phyloP scores from a whole-genome alignment of 2,888 invertebrate species.

The Scaptomyza caliginosa region DNA sequence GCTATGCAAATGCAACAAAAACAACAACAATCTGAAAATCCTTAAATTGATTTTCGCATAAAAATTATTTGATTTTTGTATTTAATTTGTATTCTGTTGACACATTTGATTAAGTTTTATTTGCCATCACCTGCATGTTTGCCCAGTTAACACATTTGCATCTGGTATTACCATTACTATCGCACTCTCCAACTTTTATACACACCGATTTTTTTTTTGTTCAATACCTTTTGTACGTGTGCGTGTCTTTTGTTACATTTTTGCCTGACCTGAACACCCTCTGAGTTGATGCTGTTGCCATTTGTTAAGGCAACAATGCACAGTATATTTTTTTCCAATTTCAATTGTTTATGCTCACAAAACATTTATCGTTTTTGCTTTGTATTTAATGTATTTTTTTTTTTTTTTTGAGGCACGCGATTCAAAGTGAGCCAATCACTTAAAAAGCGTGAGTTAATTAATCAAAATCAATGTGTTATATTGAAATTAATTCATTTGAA shows the following conservation, averaged over 20 bases:
- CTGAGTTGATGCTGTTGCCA: conserved; percentile 25
- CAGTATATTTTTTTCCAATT: conserved; percentile 13
- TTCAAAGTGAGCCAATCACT: conserved; percentile 4
- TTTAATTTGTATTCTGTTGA: conserved; percentile 72
- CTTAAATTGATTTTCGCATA: conserved; percentile 77
- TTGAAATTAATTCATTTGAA: background rate
- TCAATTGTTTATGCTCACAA: conserved; percentile 9
- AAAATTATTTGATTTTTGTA: conserved; percentile 71
- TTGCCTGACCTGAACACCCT: conserved; percentile 3
- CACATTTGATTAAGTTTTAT: conserved; percentile 78
- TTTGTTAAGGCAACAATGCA: conserved; percentile 45
- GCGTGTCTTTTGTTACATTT: conserved; percentile 2
- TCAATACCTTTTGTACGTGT: background rate
- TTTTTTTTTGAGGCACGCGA: background rate
- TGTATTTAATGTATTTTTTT: too few relatives aligned
- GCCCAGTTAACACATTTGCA: conserved; percentile 75
- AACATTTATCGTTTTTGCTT: too few relatives aligned
- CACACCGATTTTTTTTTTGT: background rate
- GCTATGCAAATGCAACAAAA: conserved; percentile 60
- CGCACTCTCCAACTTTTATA: background rate
- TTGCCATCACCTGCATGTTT: conserved; percentile 78
- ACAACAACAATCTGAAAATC: conserved; percentile 43
- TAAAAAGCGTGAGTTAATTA: conserved; percentile 1
- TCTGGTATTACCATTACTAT: conserved; percentile 26
- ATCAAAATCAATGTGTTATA: background rate